Percentiles rank a stretch among this genome's conserved stretches.
Evolutionary conservation across 2,113 vertebrate species (phyloP).

Genomic region (Rhabdornis inornatus): DNA sequence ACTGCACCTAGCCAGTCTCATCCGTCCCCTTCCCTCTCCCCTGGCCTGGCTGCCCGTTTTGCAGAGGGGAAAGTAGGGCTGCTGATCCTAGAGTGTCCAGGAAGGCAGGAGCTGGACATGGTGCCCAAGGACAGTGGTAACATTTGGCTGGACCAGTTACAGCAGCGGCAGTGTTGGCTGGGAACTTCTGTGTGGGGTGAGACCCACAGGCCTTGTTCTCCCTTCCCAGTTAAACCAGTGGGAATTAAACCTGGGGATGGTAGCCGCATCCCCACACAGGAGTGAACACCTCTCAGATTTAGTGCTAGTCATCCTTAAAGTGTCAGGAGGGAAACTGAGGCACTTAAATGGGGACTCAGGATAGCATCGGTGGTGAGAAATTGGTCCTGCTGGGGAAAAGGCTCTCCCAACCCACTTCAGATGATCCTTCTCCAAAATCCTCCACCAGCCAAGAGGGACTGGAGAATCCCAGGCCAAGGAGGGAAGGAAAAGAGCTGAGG

Average conservation of each 20-base stretch:
- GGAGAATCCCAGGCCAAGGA: background rate
- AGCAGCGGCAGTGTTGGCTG: background rate
- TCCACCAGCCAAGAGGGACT: background rate
- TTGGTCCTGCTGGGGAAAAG: background rate
- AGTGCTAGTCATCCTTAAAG: background rate
- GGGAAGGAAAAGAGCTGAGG: background rate
- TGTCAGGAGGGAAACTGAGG: background rate
- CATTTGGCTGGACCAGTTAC: background rate
- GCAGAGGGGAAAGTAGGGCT: background rate
- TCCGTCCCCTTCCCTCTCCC: background rate
- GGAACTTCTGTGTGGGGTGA: background rate
- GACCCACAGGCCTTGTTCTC: background rate
- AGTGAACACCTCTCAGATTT: background rate
- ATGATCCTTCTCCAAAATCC: background rate
- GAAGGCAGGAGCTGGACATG: background rate
- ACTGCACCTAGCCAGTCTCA: background rate
- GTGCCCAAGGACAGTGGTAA: background rate
- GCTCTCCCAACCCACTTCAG: background rate
- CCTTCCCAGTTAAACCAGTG: background rate
- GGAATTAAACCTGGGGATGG: background rate
- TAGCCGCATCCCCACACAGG: background rate
- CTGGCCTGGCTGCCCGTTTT: background rate
- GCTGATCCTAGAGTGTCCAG: background rate
- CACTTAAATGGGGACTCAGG: rapidly evolving
- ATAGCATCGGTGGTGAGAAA: background rate